Evolutionary conservation across 2,113 vertebrate species (phyloP).

Genomic region (Charina bottae): DNA sequence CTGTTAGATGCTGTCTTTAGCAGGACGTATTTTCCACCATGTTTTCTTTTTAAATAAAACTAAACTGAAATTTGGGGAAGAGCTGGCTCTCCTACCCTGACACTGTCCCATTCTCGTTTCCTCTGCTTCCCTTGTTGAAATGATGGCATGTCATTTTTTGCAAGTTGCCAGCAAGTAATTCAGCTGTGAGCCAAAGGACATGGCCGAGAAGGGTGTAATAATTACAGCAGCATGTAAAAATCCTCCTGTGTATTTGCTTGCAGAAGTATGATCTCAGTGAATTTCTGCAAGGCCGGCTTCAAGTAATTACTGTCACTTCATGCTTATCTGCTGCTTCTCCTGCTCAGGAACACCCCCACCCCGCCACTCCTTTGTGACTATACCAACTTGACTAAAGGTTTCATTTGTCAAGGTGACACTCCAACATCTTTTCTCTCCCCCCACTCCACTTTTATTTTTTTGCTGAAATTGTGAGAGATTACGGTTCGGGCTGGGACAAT

Average conservation of each 20-base stretch:
- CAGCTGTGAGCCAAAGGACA: slow-evolving; percentile 36
- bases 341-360: slow-evolving; percentile 45
- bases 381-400: slow-evolving; percentile 66
- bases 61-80: not conserved
- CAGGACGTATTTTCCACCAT: not conserved
- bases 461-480: slow-evolving; percentile 56
- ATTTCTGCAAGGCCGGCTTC: slow-evolving; percentile 59
- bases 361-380: slow-evolving; percentile 46
- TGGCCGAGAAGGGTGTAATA: slow-evolving; percentile 54
- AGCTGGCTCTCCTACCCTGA: not conserved
- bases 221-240: slow-evolving; percentile 57
- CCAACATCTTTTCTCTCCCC: slow-evolving; percentile 23
- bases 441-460: too few species aligned
- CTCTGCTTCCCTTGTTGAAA: slow-evolving; percentile 6
- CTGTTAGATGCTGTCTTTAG: too few species aligned
- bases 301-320: slow-evolving; percentile 69
- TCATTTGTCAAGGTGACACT: slow-evolving; percentile 62
- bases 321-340: slow-evolving; percentile 66
- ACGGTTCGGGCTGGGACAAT: slow-evolving; percentile 26
- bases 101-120: not conserved
- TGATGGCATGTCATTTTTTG: slow-evolving; percentile 47
- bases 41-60: not conserved
- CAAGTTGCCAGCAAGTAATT: slow-evolving; percentile 41
- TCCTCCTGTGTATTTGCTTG: slow-evolving; percentile 57
- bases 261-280: slow-evolving; percentile 62